These are phyloP conservation scores for Lordiphosa mommai DNA, from an alignment of 1,140 invertebrate genomes.

Conservation along the genomic window DNA sequence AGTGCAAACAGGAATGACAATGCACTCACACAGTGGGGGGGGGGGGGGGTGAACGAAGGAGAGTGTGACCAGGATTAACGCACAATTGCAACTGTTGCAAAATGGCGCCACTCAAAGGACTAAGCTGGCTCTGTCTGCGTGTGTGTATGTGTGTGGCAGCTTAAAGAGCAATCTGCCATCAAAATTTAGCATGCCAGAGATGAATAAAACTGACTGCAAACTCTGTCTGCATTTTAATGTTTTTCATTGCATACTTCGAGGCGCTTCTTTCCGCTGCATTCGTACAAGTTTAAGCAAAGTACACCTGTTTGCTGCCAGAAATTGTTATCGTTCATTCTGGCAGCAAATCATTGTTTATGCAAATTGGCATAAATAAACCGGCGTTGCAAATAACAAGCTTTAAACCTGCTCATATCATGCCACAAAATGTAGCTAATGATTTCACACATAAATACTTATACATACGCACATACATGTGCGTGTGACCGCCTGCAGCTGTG, in stretches of 20 bases:
- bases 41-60: not conserved
- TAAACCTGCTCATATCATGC: constrained; percentile 54
- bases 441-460: constrained; percentile 16
- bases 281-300: constrained; percentile 15
- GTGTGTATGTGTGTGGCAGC: not conserved
- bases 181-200: constrained; percentile 14
- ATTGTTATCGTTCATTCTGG: constrained; percentile 29
- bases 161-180: constrained; percentile 18
- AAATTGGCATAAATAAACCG: constrained; percentile 61
- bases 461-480: not conserved
- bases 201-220: not conserved
- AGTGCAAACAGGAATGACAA: constrained; percentile 54
- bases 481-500: constrained; percentile 27
- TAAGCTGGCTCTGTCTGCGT: not conserved
- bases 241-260: constrained; percentile 47
- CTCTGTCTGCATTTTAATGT: constrained; percentile 20
- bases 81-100: constrained; percentile 12
- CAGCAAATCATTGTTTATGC: constrained; percentile 62
- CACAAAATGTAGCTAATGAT: constrained; percentile 46
- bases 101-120: constrained; percentile 7
- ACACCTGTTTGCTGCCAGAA: constrained; percentile 24
- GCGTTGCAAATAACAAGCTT: constrained; percentile 38
- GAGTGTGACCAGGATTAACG: constrained; percentile 1
- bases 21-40: not conserved
- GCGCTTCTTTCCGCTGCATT: not conserved